These are phyloP conservation scores for Ceratina calcarata DNA, from an alignment of 1,140 invertebrate genomes.

Conservation along the genomic window DNA sequence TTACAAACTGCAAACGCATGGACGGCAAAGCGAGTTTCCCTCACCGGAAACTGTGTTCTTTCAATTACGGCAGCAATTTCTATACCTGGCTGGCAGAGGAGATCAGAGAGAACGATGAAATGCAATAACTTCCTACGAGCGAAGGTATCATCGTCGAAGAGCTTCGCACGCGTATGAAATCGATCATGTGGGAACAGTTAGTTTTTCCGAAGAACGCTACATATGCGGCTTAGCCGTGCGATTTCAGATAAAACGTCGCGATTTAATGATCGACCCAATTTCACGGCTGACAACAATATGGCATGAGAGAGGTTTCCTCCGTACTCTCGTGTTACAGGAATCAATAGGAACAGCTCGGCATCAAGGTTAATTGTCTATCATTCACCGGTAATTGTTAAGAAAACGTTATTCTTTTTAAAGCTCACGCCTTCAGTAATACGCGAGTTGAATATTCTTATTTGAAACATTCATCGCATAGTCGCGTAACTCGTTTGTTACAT, in stretches of 20 bases:
- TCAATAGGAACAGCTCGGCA: constrained; percentile 18
- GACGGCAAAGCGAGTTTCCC: too few relatives aligned
- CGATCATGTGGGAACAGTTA: constrained; percentile 19
- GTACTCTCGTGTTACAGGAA: constrained; percentile 24
- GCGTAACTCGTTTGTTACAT: too few relatives aligned
- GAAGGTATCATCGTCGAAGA: constrained; percentile 6
- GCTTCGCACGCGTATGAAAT: constrained; percentile 7
- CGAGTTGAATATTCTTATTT: background rate
- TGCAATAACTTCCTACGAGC: background rate
- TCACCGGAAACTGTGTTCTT: too few relatives aligned
- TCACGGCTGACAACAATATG: constrained; percentile 28
- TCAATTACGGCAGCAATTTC: too few relatives aligned
- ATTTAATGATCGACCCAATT: constrained; percentile 48
- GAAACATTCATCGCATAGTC: background rate
- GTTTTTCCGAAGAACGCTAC: background rate
- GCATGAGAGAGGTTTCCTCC: constrained; percentile 31
- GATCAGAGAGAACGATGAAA: background rate
- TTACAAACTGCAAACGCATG: too few relatives aligned
- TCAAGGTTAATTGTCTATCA: constrained; percentile 43
- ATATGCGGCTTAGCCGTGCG: too few relatives aligned
- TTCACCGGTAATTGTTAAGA: constrained; percentile 5
- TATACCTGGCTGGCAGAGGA: too few relatives aligned
- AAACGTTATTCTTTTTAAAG: background rate
- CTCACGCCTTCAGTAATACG: too few relatives aligned
- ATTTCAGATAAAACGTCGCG: constrained; percentile 25